Evolutionary conservation across 1,140 invertebrate species (phyloP).

Genomic region (Xylocopa sonorina): DNA sequence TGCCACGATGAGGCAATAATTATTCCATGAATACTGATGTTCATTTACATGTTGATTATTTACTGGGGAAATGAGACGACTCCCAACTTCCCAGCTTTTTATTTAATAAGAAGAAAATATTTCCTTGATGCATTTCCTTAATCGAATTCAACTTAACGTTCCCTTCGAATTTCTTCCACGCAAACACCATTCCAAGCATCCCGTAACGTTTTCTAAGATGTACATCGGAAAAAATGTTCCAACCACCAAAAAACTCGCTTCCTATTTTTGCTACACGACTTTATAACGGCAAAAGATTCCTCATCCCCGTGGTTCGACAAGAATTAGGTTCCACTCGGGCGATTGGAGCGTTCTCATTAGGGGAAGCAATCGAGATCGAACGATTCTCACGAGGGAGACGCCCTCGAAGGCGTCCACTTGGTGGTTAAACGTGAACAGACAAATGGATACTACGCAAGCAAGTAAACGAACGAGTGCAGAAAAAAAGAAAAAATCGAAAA

Average conservation of each 20-base stretch:
- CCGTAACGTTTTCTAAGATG: not conserved
- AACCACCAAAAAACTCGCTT: not conserved
- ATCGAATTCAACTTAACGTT: too few relatives aligned
- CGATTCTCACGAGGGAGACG: slow-evolving; percentile 27
- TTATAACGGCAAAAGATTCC: not conserved
- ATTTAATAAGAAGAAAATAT: too few relatives aligned
- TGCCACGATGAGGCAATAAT: too few relatives aligned
- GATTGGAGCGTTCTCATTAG: not conserved
- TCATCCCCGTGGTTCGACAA: not conserved
- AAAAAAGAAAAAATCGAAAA: not conserved
- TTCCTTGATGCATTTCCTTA: not conserved
- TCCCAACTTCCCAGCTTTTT: too few relatives aligned
- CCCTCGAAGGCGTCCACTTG: slow-evolving; percentile 53
- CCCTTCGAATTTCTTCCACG: not conserved
- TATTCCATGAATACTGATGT: not conserved
- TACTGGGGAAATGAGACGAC: too few relatives aligned
- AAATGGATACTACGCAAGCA: slow-evolving; percentile 7
- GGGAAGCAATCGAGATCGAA: not conserved
- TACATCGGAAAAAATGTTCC: not conserved
- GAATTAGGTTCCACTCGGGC: too few relatives aligned
- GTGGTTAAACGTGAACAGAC: slow-evolving; percentile 48
- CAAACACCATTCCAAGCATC: not conserved
- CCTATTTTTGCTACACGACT: slow-evolving; percentile 27
- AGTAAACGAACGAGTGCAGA: slow-evolving; percentile 23
- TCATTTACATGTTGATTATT: not conserved